Conservation (phyloP, 2,797 vertebrate species). For the Natrix natrix region DNA sequence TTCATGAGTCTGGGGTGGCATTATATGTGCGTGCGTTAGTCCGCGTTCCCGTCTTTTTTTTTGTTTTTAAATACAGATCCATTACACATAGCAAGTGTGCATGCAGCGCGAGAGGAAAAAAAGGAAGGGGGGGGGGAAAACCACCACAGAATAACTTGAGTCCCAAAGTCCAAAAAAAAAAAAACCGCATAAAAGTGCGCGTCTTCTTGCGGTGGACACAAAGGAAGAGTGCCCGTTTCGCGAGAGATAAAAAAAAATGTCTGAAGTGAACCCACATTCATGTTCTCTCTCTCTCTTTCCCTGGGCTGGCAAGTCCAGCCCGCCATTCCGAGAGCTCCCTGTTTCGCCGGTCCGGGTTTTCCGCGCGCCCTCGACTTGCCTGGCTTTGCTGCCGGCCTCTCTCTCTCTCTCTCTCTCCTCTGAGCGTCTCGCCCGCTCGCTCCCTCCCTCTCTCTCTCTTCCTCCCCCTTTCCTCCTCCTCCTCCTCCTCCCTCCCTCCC, state of each 20-base stretch:
- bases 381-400: not conserved
- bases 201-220: not conserved
- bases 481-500: constrained; percentile 48
- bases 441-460: not conserved
- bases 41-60: not conserved
- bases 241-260: not conserved
- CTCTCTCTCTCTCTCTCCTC: not conserved
- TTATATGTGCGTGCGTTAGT: not conserved
- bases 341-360: not conserved
- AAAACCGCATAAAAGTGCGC: not conserved
- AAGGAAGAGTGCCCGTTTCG: not conserved
- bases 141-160: not conserved
- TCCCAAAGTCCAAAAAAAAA: not conserved
- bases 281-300: not conserved
- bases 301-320: not conserved
- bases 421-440: constrained; percentile 33
- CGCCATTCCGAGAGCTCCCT: not conserved
- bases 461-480: constrained; percentile 36
- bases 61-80: not conserved
- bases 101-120: not conserved
- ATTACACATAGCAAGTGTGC: not conserved
- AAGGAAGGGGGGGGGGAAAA: too few relatives aligned
- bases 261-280: not conserved
- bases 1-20: not conserved
- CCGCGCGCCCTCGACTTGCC: constrained; percentile 42